A percentile compares a stretch with the other conserved stretches of the same genome.
phyloP scores from a whole-genome alignment of 2,888 invertebrate species.

The Lasioglossum morio region DNA sequence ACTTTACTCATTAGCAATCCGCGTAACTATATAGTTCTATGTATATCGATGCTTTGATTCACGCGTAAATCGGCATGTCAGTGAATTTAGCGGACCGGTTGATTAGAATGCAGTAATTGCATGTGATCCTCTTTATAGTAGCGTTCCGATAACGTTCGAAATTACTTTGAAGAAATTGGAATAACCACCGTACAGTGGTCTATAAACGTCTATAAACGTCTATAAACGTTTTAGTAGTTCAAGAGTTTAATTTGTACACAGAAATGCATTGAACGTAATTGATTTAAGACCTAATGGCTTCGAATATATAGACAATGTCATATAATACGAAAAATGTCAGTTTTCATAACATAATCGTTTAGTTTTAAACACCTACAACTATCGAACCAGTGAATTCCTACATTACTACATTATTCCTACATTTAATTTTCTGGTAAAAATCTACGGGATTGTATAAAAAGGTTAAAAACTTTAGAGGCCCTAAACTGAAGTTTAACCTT shows the following conservation, averaged over 20 bases:
- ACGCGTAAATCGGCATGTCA: slow-evolving; percentile 22
- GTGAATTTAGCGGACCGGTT: slow-evolving; percentile 41
- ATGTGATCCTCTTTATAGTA: neutral
- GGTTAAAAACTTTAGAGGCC: too few relatives aligned
- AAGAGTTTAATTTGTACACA: neutral
- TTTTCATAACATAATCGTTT: too few relatives aligned
- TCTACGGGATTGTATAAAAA: too few relatives aligned
- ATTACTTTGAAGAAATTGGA: neutral
- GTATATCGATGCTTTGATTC: slow-evolving; percentile 33
- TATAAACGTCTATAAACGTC: too few relatives aligned
- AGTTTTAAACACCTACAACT: too few relatives aligned
- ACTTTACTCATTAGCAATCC: slow-evolving; percentile 40
- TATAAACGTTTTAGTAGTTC: neutral
- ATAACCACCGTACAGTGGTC: neutral
- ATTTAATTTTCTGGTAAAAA: too few relatives aligned
- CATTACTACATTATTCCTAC: too few relatives aligned
- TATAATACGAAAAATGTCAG: too few relatives aligned
- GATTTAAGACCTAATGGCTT: neutral
- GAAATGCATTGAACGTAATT: neutral
- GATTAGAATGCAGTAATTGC: slow-evolving; percentile 48
- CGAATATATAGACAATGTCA: neutral
- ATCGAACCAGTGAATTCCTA: too few relatives aligned
- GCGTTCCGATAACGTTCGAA: neutral
- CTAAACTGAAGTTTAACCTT: too few relatives aligned
- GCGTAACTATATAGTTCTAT: slow-evolving; percentile 8